Percentiles rank a stretch among this genome's conserved stretches.
phyloP scores from a whole-genome alignment of 2,113 vertebrate species.

The Morone saxatilis region DNA sequence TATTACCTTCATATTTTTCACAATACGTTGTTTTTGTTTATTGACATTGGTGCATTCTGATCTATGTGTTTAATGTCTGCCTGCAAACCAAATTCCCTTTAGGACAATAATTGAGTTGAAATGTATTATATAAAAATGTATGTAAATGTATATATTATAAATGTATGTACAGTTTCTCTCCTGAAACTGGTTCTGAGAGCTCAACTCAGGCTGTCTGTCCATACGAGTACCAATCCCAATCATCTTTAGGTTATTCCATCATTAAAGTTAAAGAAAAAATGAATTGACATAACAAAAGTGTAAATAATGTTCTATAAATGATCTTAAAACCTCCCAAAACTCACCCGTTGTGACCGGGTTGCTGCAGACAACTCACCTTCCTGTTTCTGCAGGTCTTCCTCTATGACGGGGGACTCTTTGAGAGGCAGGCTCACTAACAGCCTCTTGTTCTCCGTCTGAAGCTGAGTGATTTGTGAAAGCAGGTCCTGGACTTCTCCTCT shows the following conservation, averaged over 20 bases:
- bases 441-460: constrained; percentile 92
- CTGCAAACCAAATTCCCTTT: no score
- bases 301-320: background rate
- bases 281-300: background rate
- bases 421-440: constrained; percentile 88
- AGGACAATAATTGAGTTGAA: background rate
- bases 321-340: background rate
- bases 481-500: constrained; percentile 94
- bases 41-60: background rate
- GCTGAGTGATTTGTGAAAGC: constrained; percentile 90
- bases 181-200: background rate
- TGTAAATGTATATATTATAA: no score
- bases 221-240: background rate
- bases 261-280: background rate
- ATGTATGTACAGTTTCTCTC: background rate
- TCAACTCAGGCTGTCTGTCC: background rate
- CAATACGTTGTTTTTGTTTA: background rate
- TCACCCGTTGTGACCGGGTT: background rate
- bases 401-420: constrained; percentile 84
- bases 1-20: background rate
- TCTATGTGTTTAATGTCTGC: background rate
- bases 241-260: background rate
- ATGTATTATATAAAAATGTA: no score
- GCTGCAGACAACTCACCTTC: constrained; percentile 83
- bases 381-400: constrained; percentile 90